Base-by-base conservation (phyloP, 1,140 invertebrate species). In the Heliconius nattereri region DNA sequence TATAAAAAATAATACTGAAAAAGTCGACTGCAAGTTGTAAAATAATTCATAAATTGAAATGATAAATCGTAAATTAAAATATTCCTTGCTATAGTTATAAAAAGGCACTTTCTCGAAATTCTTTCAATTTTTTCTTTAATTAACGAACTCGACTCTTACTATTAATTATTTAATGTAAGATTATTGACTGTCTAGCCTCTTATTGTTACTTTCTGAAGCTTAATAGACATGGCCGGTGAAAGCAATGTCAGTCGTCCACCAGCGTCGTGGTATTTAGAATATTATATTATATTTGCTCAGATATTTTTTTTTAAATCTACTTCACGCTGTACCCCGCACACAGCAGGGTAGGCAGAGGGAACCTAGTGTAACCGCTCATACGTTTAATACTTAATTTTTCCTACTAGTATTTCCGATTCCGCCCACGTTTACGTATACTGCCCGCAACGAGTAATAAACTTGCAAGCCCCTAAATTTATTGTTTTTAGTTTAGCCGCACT, bases 381-480 rank as follows among this genome's bases (percentile, higher is more conserved):
- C 11, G 9, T 7, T 60, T n/a, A n/a, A 29, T 29, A 29, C n/a
- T 26, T 66, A 29, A 29, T 26, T 13, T 66, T 66, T 29, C 40
- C 40, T 66, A 29, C 60, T 66, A 26, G 11, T 29, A 19, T 57
- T 35, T 57, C 32, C 35, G 16, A 57, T 52, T 57, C 73, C 45
- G 19, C 32, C 32, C 52, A 37, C 73, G 73, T 60, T 57, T 52
- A 35, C 32, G 20, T 75, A 57, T 75, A 76, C 37, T 71, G 37
- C 60, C 60, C 37, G 35, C 75, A 49, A 19, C 66, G 8, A 60
- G 66, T 73, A 57, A 80, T 76, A 60, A 40, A 76, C 32, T 70
- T 76, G 45, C 26, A 49, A 77, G 66, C 40, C 5, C 26, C 45
- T 74, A 76, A 66, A 80, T 76, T 80, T 76, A n/a, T 66, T 35